These are phyloP conservation scores for Coracias cyanogaster DNA, from an alignment of 2,797 vertebrate genomes.

Conservation along the genomic window DNA sequence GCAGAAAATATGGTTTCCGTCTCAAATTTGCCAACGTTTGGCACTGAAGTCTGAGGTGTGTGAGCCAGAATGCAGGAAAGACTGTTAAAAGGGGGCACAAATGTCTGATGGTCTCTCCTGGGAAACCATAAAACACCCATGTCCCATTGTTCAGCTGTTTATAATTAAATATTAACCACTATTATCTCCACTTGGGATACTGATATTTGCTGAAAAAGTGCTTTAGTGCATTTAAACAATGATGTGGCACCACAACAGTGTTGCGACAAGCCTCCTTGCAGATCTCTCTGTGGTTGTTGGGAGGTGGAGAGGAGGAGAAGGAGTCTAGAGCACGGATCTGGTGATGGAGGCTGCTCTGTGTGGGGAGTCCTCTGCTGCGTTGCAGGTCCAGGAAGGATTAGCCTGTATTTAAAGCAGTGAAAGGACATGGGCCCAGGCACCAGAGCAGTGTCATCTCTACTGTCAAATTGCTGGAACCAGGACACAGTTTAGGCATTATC, in stretches of 20 bases:
- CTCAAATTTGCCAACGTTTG: neutral
- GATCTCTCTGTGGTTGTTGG: neutral
- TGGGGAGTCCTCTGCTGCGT: neutral
- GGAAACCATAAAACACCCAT: neutral
- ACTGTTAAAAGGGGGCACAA: neutral
- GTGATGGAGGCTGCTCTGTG: accelerated
- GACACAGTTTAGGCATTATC: neutral
- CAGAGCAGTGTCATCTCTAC: accelerated
- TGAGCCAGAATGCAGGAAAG: neutral
- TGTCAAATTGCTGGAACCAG: neutral
- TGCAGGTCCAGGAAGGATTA: neutral
- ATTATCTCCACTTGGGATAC: neutral
- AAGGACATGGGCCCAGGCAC: neutral
- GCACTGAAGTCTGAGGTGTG: neutral
- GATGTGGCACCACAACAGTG: accelerated
- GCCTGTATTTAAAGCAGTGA: neutral
- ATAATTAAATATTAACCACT: neutral
- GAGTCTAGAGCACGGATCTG: neutral
- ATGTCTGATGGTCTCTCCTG: neutral
- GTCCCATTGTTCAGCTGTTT: neutral
- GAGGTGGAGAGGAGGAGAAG: neutral
- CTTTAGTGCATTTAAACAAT: neutral
- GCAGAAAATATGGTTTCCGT: accelerated
- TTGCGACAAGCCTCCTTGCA: neutral
- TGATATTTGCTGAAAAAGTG: neutral